Conservation (phyloP, 1,140 invertebrate genomes). For the Phocides pigmalion region DNA sequence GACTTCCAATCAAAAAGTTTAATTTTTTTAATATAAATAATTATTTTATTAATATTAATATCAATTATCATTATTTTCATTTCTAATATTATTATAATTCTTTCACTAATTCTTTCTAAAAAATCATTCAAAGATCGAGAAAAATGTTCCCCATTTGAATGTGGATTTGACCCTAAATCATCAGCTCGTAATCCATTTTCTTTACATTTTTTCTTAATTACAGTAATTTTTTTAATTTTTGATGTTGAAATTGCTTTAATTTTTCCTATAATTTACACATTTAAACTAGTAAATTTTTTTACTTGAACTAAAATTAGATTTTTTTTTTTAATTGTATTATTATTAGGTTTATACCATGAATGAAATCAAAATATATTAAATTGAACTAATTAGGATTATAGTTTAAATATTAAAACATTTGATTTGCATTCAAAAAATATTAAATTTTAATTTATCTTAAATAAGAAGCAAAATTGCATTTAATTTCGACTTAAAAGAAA, state of each 20-base stretch:
- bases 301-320: slow-evolving; percentile 68
- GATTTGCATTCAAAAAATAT: slow-evolving; percentile 86
- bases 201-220: slow-evolving; percentile 86
- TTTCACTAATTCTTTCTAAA: slow-evolving; percentile 81
- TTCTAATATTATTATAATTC: slow-evolving; percentile 77
- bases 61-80: slow-evolving; percentile 70
- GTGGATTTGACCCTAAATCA: slow-evolving; percentile 85
- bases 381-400: slow-evolving; percentile 84
- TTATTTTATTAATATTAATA: slow-evolving; percentile 65
- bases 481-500: slow-evolving; percentile 85
- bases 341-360: slow-evolving; percentile 85
- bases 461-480: slow-evolving; percentile 84
- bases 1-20: slow-evolving; percentile 88
- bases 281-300: slow-evolving; percentile 67
- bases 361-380: slow-evolving; percentile 86
- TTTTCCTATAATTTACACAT: slow-evolving; percentile 78
- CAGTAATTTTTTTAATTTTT: slow-evolving; percentile 87
- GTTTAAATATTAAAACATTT: slow-evolving; percentile 86
- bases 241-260: slow-evolving; percentile 86
- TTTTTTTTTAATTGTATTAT: slow-evolving; percentile 84
- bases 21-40: slow-evolving; percentile 81
- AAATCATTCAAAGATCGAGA: slow-evolving; percentile 83
- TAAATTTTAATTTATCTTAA: slow-evolving; percentile 80
- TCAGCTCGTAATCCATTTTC: slow-evolving; percentile 84
- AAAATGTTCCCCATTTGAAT: slow-evolving; percentile 86